Conservation (phyloP, 2,797 vertebrate species). For the Cyclura pinguis region DNA sequence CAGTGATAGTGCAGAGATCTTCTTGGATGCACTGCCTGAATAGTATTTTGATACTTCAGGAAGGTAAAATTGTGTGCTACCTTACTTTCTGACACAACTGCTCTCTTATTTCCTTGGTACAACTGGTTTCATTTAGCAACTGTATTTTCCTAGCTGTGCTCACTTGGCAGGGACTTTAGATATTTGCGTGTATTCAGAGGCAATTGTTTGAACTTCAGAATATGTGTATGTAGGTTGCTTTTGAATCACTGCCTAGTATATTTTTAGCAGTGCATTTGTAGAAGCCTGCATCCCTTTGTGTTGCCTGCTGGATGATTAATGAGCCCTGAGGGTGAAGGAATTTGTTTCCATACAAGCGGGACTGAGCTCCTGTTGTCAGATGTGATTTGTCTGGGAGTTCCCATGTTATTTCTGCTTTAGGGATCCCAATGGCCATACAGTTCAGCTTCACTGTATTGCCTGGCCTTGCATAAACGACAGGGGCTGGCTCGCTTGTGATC, state of each 20-base stretch:
- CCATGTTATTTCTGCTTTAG: slow-evolving; percentile 89
- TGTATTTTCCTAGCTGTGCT: slow-evolving; percentile 70
- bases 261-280: slow-evolving; percentile 94
- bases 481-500: slow-evolving; percentile 87
- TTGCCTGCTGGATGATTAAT: slow-evolving; percentile 89
- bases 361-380: slow-evolving; percentile 82
- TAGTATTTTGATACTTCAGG: slow-evolving; percentile 32
- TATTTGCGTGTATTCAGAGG: slow-evolving; percentile 45
- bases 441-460: slow-evolving; percentile 89
- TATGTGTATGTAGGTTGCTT: slow-evolving; percentile 89
- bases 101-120: slow-evolving; percentile 24
- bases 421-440: slow-evolving; percentile 87
- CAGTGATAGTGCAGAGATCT: slow-evolving; percentile 44
- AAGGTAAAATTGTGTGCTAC: slow-evolving; percentile 1
- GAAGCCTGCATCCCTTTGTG: slow-evolving; percentile 84
- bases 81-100: not conserved
- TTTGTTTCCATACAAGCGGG: slow-evolving; percentile 89
- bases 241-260: slow-evolving; percentile 88
- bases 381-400: slow-evolving; percentile 88
- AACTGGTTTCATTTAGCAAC: slow-evolving; percentile 16
- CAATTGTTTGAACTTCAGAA: slow-evolving; percentile 79
- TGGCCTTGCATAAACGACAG: slow-evolving; percentile 84
- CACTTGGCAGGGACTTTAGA: slow-evolving; percentile 75
- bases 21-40: slow-evolving; percentile 3
- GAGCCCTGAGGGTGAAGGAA: slow-evolving; percentile 92